Conservation (phyloP, 2,113 vertebrate genomes). For the Nothobranchius furzeri region DNA sequence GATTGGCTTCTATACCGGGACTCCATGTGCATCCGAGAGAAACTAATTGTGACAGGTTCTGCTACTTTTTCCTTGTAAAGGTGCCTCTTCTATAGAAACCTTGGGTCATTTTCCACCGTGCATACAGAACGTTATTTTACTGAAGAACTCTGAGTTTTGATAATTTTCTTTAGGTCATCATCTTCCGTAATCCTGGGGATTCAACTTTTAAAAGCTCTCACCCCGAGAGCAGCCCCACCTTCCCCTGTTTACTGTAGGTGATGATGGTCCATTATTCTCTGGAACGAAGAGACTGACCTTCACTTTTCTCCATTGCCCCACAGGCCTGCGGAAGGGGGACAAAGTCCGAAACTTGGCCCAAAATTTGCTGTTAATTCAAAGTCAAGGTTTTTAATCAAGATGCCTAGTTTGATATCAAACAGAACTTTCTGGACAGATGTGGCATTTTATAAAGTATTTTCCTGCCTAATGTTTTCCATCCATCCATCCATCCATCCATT, state of each 20-base stretch:
- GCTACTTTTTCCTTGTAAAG: slow-evolving; percentile 14
- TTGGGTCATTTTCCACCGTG: not conserved
- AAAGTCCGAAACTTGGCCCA: slow-evolving; percentile 42
- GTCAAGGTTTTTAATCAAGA: too few relatives aligned
- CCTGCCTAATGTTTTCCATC: too few relatives aligned
- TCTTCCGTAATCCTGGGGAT: not conserved
- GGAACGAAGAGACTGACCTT: slow-evolving; percentile 69
- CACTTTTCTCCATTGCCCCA: slow-evolving; percentile 46
- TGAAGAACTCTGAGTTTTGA: not conserved
- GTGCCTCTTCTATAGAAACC: slow-evolving; percentile 1
- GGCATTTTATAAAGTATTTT: too few relatives aligned
- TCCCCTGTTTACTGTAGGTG: slow-evolving; percentile 3
- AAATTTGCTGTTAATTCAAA: slow-evolving; percentile 1
- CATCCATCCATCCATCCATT: too few relatives aligned
- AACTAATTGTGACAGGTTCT: slow-evolving; percentile 32
- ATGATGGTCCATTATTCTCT: slow-evolving; percentile 63
- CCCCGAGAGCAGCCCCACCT: slow-evolving; percentile 13
- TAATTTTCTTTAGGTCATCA: too few relatives aligned
- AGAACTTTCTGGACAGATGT: too few relatives aligned
- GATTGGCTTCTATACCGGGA: slow-evolving; percentile 52
- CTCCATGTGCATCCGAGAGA: slow-evolving; percentile 41
- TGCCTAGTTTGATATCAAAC: too few relatives aligned
- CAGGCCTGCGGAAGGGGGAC: slow-evolving; percentile 24
- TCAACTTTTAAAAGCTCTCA: slow-evolving; percentile 50
- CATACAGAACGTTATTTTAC: not conserved